Percentiles rank a stretch among this genome's conserved stretches.
phyloP scores from a whole-genome alignment of 2,888 invertebrate genomes.

The Cryptocephalus moraei region DNA sequence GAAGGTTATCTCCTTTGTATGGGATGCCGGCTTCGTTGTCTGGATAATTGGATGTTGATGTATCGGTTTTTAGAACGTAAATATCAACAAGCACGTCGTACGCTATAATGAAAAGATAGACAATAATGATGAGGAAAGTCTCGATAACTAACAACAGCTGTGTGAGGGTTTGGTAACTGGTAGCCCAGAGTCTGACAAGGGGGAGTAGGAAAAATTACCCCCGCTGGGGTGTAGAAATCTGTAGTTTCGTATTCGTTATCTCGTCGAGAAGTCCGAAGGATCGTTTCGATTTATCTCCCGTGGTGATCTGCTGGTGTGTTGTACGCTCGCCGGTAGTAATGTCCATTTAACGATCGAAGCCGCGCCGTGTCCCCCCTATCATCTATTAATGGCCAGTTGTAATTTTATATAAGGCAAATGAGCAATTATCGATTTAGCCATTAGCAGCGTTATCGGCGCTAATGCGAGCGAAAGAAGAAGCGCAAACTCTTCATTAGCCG shows the following conservation, averaged over 20 bases:
- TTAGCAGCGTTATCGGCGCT: conserved; percentile 33
- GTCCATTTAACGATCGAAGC: conserved; percentile 25
- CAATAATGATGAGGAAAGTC: no score
- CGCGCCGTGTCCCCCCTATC: conserved; percentile 6
- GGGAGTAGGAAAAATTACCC: no score
- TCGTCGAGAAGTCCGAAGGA: conserved; percentile 1
- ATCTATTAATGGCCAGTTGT: conserved; percentile 30
- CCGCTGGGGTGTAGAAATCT: conserved; percentile 1
- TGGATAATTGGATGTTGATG: no score
- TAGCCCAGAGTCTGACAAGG: no score
- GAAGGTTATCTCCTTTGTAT: no score
- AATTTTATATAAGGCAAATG: conserved; percentile 35
- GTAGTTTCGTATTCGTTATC: conserved; percentile 1
- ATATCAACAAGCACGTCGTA: no score
- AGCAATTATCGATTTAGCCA: conserved; percentile 39
- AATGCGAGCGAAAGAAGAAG: conserved; percentile 30
- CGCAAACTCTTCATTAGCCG: conserved; percentile 36
- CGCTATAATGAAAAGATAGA: no score
- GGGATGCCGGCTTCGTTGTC: no score
- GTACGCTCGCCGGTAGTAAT: conserved; percentile 4
- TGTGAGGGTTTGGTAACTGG: no score
- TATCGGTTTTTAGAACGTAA: no score
- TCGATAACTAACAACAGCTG: no score
- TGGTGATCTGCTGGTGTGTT: conserved; percentile 9
- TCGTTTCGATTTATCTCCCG: conserved; percentile 10